A percentile compares a stretch with the other conserved stretches of the same genome.
Evolutionary conservation across 2,888 invertebrate species (phyloP).

Genomic region (Drosophila kanekoi): DNA sequence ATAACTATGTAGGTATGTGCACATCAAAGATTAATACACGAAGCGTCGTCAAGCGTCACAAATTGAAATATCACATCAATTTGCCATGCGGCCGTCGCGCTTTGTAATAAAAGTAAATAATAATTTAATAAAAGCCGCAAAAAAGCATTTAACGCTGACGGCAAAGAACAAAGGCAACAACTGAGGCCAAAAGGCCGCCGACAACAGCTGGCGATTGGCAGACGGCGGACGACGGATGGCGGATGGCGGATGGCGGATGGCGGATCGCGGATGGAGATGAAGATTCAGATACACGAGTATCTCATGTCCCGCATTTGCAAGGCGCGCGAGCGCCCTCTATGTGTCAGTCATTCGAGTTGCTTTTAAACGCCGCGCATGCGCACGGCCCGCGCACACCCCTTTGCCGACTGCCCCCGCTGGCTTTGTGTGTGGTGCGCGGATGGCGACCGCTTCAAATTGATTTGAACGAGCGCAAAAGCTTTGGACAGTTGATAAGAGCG

Average conservation of each 20-base stretch:
- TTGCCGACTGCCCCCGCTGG: background rate
- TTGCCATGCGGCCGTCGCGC: slow-evolving; percentile 73
- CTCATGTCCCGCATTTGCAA: slow-evolving; percentile 7
- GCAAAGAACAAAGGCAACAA: slow-evolving; percentile 73
- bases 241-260: too few relatives aligned
- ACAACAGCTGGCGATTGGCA: slow-evolving; percentile 50
- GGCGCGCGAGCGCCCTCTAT: slow-evolving; percentile 60
- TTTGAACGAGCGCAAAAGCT: slow-evolving; percentile 71
- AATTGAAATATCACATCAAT: slow-evolving; percentile 78
- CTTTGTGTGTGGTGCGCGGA: slow-evolving; percentile 48
- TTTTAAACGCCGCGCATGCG: slow-evolving; percentile 63
- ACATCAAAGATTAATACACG: slow-evolving; percentile 46
- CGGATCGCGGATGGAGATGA: slow-evolving; percentile 22
- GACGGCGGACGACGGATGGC: slow-evolving; percentile 23
- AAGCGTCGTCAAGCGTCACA: slow-evolving; percentile 64
- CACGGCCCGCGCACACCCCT: slow-evolving; percentile 2
- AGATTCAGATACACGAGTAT: slow-evolving; percentile 31
- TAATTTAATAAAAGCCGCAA: slow-evolving; percentile 77
- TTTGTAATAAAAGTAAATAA: slow-evolving; percentile 80
- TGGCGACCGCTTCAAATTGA: slow-evolving; percentile 71
- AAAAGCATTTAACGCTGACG: slow-evolving; percentile 67
- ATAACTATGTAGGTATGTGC: slow-evolving; percentile 3
- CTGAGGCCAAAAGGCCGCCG: slow-evolving; percentile 52
- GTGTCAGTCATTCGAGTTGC: slow-evolving; percentile 58
- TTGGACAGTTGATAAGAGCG: slow-evolving; percentile 71